Evolutionary conservation across 2,113 vertebrate genomes (phyloP), one percentile per base, ranked within the genome.

Genomic region (Rhabdomys dilectus): DNA sequence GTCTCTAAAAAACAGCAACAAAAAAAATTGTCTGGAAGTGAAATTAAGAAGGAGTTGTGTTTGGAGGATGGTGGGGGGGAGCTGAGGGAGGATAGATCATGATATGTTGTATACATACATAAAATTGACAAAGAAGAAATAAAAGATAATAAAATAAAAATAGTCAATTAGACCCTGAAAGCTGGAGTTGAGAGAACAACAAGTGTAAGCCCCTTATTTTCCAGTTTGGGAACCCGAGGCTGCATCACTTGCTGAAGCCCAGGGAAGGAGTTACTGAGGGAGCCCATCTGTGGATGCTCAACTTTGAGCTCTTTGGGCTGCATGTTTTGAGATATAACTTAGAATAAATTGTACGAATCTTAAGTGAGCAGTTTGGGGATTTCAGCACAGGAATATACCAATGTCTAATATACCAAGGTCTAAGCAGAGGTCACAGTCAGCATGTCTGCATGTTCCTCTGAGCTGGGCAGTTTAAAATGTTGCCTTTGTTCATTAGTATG

Each of bases 281-380:
- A 82, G 56, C 34, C 48, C 48, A 9, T 84, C 48, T 85, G 39
- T n/a, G 53, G 62, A 24, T 42, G 29, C 29, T 48, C 81, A 75
- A 3, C 42, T 89, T 36, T 60, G 10, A 51, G 39, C 81, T 62
- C 11, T 66, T 91, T 60, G 72, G 73, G 21, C 24, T 45, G 24
- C 10, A 4, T 78, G 11, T 96, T 88, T 92, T 36, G 85, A 77
- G 70, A 36, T 51, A 42, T 42, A 51, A 10, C 51, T 96, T 86
- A 39, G 80, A 76, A 45, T 68, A 53, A 76, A 89, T 86, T 3
- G 10, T 42, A 34, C 73, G 58, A 31, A 45, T 66, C 53, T 92
- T 92, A 92, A 90, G 36, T 29, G 80, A 88, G 78, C 13, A 87
- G 51, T 95, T 39, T 73, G 78, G 80, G 58, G 88, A 36, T 93